phyloP scores from a whole-genome alignment of 2,113 vertebrate genomes.

The Myxocyprinus asiaticus region DNA sequence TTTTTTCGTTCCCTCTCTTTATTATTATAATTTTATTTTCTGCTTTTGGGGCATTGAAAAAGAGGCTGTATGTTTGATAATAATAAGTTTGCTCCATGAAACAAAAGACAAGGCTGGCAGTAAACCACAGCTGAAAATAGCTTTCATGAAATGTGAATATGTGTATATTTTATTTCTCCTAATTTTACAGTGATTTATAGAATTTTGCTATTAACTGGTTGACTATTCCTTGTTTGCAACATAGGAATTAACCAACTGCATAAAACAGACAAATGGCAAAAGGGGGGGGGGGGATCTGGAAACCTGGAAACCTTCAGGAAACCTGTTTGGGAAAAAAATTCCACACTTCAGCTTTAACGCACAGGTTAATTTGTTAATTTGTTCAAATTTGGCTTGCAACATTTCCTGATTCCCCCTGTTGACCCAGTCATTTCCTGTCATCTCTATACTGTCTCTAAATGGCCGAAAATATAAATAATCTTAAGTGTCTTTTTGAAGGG shows the following conservation, averaged over 20 bases:
- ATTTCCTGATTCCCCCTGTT: not conserved
- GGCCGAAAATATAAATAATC: not conserved
- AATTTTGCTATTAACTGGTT: constrained; percentile 15
- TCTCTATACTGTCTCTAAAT: not conserved
- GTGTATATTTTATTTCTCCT: constrained; percentile 2
- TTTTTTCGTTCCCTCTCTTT: not conserved
- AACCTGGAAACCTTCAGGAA: too few species aligned
- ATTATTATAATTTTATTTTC: constrained; percentile 20
- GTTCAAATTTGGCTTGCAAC: not conserved
- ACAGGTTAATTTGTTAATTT: too few species aligned
- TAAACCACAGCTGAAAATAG: constrained; percentile 22
- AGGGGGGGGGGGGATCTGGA: too few species aligned
- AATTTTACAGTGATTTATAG: constrained; percentile 5
- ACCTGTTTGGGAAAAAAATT: too few species aligned
- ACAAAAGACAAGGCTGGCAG: constrained; percentile 10
- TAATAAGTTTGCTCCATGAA: constrained; percentile 5
- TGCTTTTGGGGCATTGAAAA: constrained; percentile 6
- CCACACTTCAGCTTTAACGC: too few species aligned
- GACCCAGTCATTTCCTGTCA: not conserved
- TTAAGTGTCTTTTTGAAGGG: not conserved
- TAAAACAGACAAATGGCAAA: too few species aligned
- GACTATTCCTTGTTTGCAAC: not conserved
- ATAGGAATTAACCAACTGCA: too few species aligned
- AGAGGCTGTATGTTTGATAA: constrained; percentile 7
- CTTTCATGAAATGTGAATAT: not conserved